Base-by-base conservation (phyloP, 2,797 vertebrate species). In the Euthynnus affinis region DNA sequence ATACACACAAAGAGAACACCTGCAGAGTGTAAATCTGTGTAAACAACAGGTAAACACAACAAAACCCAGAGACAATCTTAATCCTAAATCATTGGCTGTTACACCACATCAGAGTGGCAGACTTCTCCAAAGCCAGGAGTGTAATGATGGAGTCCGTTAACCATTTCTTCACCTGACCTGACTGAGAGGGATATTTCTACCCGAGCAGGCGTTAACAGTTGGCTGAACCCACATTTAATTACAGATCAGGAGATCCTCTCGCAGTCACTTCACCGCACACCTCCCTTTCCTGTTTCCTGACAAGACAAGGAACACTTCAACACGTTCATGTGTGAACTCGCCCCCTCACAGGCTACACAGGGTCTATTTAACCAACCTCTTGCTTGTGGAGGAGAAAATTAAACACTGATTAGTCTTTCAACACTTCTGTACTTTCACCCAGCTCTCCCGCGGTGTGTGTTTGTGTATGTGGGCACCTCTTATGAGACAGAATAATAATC, bases 321-420 rank as follows among this genome's bases (percentile, higher is more conserved):
- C 68, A 74, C 34, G 58, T 82, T 84, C 88, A 42, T 85, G 89
- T 87, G 81, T 63, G 71, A 80, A 86, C 85, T 81, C 5, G 67
- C 74, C 63, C 34, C 64, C 37, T 67, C 42, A 13, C 48, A 25
- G 57, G 51, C 34, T 48, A 44, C 57, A 44, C 42, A 23, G 18
- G 63, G 32, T 37, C 65, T 58, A n/a, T 29, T 46, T 46, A 57
- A 59, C 23, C 59, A n/a, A 70, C 57, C 32, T 61, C 32, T 20
- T 37, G 71, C 22, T 68, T 65, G 18, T 25, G 57, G 25, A 67
- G 68, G 25, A 42, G 17, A 68, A 42, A 75, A 77, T 76, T 34
- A 68, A 66, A 78, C 72, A 51, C 34, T 27, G 69, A 66, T 82
- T 77, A 70, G 73, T 42, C 56, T 74, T 79, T n/a, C 48, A 80